Evolutionary conservation across 2,888 invertebrate species (phyloP).

Genomic region (Xylocampa areola): DNA sequence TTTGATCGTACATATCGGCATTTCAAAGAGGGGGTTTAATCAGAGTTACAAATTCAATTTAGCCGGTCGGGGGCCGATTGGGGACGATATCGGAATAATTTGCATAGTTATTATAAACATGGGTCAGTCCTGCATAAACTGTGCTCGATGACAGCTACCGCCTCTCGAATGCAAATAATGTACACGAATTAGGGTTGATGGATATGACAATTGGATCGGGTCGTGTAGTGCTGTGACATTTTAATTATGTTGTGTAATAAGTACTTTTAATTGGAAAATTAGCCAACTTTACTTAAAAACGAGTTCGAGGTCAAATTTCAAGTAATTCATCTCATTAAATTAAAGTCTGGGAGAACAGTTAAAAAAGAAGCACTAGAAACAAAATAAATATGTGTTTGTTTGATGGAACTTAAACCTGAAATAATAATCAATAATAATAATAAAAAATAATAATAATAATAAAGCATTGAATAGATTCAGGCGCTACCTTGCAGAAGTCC

Average conservation of each 20-base stretch:
- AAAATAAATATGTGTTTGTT: too few species aligned
- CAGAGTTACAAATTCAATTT: conserved; percentile 88
- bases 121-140: conserved; percentile 87
- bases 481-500: too few species aligned
- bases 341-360: too few species aligned
- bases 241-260: background rate
- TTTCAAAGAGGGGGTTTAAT: conserved; percentile 84
- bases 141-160: conserved; percentile 80
- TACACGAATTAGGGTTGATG: conserved; percentile 61
- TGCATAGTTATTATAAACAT: conserved; percentile 89
- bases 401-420: too few species aligned
- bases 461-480: too few species aligned
- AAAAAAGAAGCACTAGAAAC: too few species aligned
- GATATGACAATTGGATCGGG: conserved; percentile 55
- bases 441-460: too few species aligned
- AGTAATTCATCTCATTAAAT: too few species aligned
- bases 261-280: too few species aligned
- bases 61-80: conserved; percentile 78
- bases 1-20: conserved; percentile 68
- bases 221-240: conserved; percentile 4
- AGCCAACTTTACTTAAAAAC: too few species aligned
- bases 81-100: conserved; percentile 86
- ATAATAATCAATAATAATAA: too few species aligned
- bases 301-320: too few species aligned
- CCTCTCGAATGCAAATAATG: conserved; percentile 80